Evolutionary conservation across 2,113 vertebrate species (phyloP).

Genomic region (Sebastes fasciatus): DNA sequence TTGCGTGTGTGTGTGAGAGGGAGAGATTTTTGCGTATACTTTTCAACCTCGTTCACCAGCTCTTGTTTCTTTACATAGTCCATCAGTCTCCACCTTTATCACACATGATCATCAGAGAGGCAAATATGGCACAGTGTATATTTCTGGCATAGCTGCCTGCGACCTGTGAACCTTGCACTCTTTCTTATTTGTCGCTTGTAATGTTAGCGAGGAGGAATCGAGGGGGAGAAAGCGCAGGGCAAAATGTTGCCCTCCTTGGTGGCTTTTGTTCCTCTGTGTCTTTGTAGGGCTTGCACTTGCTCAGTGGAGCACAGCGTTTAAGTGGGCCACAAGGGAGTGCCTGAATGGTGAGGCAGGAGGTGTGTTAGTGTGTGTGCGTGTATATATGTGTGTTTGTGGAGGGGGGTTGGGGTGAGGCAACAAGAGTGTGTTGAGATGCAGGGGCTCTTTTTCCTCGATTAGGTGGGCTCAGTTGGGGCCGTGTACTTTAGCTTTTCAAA

Average conservation of each 20-base stretch:
- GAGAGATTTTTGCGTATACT: constrained; percentile 26
- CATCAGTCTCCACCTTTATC: constrained; percentile 32
- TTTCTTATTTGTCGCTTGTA: constrained; percentile 35
- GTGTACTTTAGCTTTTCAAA: constrained; percentile 54
- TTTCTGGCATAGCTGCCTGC: constrained; percentile 11
- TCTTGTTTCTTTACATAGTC: constrained; percentile 26
- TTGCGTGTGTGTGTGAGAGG: background rate
- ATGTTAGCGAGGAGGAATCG: constrained; percentile 41
- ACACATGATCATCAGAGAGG: constrained; percentile 23
- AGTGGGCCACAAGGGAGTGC: constrained; percentile 87
- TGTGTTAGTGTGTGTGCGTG: constrained; percentile 44
- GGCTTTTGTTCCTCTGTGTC: constrained; percentile 84
- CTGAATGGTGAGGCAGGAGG: constrained; percentile 79
- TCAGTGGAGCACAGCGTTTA: constrained; percentile 83
- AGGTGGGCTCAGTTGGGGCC: constrained; percentile 81
- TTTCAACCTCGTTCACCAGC: constrained; percentile 21
- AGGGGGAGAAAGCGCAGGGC: constrained; percentile 57
- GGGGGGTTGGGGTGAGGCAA: constrained; percentile 69
- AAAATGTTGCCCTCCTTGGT: constrained; percentile 79
- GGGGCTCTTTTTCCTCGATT: constrained; percentile 78
- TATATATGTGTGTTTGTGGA: constrained; percentile 9
- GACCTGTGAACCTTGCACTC: constrained; percentile 22
- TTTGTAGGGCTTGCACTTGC: constrained; percentile 83
- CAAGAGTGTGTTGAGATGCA: constrained; percentile 70
- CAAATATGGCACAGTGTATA: constrained; percentile 19